These are phyloP conservation scores for Raja brachyura DNA, from an alignment of 2,113 vertebrate species.

Conservation along the genomic window DNA sequence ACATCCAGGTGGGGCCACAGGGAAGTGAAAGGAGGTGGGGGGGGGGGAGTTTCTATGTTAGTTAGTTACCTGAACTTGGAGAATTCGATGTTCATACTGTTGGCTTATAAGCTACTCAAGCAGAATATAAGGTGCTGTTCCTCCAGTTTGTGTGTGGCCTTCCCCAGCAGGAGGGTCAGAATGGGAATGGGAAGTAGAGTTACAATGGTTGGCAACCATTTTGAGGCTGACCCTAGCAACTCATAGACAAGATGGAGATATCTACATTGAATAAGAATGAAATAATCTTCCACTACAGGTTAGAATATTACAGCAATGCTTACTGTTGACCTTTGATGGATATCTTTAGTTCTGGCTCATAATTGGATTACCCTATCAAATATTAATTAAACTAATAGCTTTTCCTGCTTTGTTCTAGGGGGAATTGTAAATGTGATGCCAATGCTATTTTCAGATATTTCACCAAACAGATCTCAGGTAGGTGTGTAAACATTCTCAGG, in stretches of 20 bases:
- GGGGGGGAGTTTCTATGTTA: no score
- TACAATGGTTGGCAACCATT: not conserved
- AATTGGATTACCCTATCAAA: not conserved
- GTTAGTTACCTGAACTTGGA: no score
- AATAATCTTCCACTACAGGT: no score
- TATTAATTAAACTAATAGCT: not conserved
- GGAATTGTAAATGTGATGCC: slow-evolving; percentile 63
- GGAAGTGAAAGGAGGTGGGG: no score
- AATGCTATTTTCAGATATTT: slow-evolving; percentile 59
- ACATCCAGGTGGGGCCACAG: no score
- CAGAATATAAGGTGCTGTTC: no score
- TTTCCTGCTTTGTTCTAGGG: slow-evolving; percentile 47
- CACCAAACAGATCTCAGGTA: slow-evolving; percentile 56
- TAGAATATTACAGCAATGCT: not conserved
- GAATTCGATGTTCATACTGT: no score
- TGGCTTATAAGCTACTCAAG: no score
- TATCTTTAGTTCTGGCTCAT: not conserved
- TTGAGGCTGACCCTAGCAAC: not conserved
- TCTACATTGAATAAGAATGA: not conserved
- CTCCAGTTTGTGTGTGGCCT: no score
- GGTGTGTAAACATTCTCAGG: not conserved
- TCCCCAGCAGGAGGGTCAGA: no score
- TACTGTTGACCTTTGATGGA: not conserved
- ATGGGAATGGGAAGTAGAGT: no score
- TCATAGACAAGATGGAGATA: not conserved